Conservation (phyloP, 2,113 vertebrate genomes). For the Callionymus lyra region DNA sequence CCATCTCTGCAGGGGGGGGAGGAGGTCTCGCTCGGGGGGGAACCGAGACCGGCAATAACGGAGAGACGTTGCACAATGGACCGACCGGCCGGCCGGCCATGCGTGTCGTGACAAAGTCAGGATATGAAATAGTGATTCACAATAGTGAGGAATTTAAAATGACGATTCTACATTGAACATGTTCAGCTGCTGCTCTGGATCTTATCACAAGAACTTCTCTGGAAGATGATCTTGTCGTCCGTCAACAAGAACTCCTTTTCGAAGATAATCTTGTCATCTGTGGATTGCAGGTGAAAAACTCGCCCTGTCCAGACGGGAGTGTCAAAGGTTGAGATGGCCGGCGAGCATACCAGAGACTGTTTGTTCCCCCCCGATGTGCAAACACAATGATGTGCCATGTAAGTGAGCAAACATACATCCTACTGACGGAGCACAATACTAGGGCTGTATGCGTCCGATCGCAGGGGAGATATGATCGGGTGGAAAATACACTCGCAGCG, state of each 20-base stretch:
- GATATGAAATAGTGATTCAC: conserved; percentile 23
- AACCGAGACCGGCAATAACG: conserved; percentile 15
- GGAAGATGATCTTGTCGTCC: no score
- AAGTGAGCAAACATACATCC: conserved; percentile 22
- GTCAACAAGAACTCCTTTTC: no score
- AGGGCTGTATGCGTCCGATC: background rate
- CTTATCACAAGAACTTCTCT: no score
- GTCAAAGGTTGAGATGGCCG: background rate
- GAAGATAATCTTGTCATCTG: no score
- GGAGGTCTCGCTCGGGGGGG: conserved; percentile 25
- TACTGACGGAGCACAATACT: conserved; percentile 9
- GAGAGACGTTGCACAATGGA: conserved; percentile 24
- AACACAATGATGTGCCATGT: conserved; percentile 18
- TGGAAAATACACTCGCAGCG: no score
- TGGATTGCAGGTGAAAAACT: no score
- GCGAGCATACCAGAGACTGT: conserved; percentile 22
- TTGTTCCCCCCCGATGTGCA: conserved; percentile 21
- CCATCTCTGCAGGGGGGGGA: conserved; percentile 29
- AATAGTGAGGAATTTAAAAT: no score
- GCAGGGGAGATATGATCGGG: background rate
- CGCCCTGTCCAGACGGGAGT: conserved; percentile 1
- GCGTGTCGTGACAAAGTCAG: conserved; percentile 30
- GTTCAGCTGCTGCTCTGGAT: no score
- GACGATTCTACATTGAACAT: no score
- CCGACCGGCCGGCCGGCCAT: no score